Percentiles rank a stretch among this genome's conserved stretches.
Conservation (phyloP, 1,140 invertebrate species). For the Drosophila ambigua region DNA sequence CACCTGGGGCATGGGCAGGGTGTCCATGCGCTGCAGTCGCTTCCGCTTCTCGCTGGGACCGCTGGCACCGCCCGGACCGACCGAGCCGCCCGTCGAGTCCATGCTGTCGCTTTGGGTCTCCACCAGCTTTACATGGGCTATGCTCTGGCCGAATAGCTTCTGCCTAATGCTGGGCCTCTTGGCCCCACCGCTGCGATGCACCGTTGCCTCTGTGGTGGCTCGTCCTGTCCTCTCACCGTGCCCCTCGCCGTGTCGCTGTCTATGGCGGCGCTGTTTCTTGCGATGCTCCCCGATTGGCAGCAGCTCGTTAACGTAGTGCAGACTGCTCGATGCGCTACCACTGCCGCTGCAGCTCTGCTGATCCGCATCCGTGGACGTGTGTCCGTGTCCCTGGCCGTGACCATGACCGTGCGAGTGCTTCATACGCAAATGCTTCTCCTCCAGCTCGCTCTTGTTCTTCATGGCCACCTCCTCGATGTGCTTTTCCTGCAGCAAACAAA, state of each 20-base stretch:
- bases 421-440: conserved; percentile 54
- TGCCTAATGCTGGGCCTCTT: conserved; percentile 70
- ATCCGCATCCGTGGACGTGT: conserved; percentile 21
- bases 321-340: conserved; percentile 37
- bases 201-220: conserved; percentile 27
- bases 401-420: conserved; percentile 22
- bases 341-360: conserved; percentile 21
- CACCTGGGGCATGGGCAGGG: conserved; percentile 48
- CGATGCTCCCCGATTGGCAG: conserved; percentile 34
- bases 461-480: conserved; percentile 71
- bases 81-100: conserved; percentile 22
- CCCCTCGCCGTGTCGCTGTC: conserved; percentile 40
- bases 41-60: conserved; percentile 39
- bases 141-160: conserved; percentile 70
- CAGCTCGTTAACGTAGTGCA: conserved; percentile 66
- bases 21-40: conserved; percentile 50
- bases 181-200: conserved; percentile 35
- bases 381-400: conserved; percentile 7
- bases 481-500: conserved; percentile 48
- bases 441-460: conserved; percentile 71
- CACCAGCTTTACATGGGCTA: conserved; percentile 60
- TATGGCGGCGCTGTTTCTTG: conserved; percentile 57
- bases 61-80: not conserved
- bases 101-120: conserved; percentile 55
- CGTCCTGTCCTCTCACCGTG: conserved; percentile 23